phyloP scores from a whole-genome alignment of 1,140 invertebrate genomes.

The Drosophila prosaltans region DNA sequence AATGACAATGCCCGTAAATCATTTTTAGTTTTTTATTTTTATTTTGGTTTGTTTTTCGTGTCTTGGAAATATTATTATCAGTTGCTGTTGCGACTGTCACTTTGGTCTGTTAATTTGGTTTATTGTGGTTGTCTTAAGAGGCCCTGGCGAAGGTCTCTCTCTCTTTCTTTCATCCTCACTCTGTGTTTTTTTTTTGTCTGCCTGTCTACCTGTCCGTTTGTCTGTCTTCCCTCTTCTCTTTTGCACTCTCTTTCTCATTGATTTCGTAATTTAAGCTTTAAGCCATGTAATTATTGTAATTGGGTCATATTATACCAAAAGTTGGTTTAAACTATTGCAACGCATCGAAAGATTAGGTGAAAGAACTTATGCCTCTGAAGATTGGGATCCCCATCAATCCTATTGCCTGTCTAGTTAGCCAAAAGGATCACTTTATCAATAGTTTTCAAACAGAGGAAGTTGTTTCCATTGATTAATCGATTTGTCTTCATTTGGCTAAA shows the following conservation, averaged over 20 bases:
- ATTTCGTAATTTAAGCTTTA: slow-evolving; percentile 60
- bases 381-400: too few species aligned
- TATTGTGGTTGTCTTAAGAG: slow-evolving; percentile 65
- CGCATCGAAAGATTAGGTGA: too few species aligned
- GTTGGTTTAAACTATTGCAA: neutral
- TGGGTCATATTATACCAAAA: slow-evolving; percentile 34
- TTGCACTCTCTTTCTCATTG: slow-evolving; percentile 8
- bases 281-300: slow-evolving; percentile 47
- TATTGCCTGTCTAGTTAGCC: too few species aligned
- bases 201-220: neutral
- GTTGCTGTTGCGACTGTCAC: slow-evolving; percentile 59
- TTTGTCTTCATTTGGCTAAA: too few species aligned
- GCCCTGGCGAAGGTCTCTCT: slow-evolving; percentile 64
- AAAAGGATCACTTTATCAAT: too few species aligned
- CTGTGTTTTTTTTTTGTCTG: neutral
- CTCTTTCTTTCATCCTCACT: slow-evolving; percentile 6
- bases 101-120: slow-evolving; percentile 67
- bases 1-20: slow-evolving; percentile 75
- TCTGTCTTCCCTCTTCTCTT: neutral
- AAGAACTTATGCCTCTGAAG: too few species aligned
- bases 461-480: too few species aligned
- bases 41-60: slow-evolving; percentile 30
- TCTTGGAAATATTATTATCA: slow-evolving; percentile 68
- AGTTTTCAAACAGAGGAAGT: too few species aligned
- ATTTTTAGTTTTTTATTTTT: slow-evolving; percentile 21